Base-by-base conservation (phyloP, 2,888 invertebrate genomes). In the Ectemnius lituratus region DNA sequence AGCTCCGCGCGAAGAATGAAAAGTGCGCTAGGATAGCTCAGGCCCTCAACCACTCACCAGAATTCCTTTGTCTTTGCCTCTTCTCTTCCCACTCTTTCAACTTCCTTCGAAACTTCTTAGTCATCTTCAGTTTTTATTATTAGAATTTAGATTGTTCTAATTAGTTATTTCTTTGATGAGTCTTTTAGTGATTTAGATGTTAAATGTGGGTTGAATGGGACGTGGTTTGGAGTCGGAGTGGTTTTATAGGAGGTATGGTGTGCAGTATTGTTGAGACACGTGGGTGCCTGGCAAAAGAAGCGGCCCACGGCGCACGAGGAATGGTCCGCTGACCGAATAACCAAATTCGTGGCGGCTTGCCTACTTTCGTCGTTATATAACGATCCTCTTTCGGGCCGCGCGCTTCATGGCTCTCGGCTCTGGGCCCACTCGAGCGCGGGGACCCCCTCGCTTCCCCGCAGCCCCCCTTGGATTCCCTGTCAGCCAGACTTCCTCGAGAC, bases 251-350 rank as follows among this genome's bases (percentile, higher is more conserved):
- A 23, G 37, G 37, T 0, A 37, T 37, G 8, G 8, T 37, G 37
- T 37, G 37, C 37, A 37, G 37, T 6, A 37, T 37, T 37, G 37
- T 37, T 11, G 37, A 4, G 8, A 4, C 37, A 8, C 37, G 37
- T 37, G 37, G 37, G 37, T 37, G 37, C 37, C 37, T 8, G 37
- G 28, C 5, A 37, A 37, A 8, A 37, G 28, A 37, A 2, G 28
- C 8, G 28, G 37, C 8, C 37, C 6, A 6, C 8, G 37, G 37
- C 37, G 37, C 37, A 6, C 37, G 5, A 6, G 37, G 6, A 37
- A 37, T 37, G 37, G 37, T 37, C 87, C 84, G 85, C 81, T 89
- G 89, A 89, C 89, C 89, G 88, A 89, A 88, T 89, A 89, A 90
- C 89, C 89, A 89, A 90, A 88, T 89, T 88, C 86, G 81, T 37